Evolutionary conservation across 2,113 vertebrate genomes (phyloP).

Genomic region (Phyllostomus hastatus): DNA sequence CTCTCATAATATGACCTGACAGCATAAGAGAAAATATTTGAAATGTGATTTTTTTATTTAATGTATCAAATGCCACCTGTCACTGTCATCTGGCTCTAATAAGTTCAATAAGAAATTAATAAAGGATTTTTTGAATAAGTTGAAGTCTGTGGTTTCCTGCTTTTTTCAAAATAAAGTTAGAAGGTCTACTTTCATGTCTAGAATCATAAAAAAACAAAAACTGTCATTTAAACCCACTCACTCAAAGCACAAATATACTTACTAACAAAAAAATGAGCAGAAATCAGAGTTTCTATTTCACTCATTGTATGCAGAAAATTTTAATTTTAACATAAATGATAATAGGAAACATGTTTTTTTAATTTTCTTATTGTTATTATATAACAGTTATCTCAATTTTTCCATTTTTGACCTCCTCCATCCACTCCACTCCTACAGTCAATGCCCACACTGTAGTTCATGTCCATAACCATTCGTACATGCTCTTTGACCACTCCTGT

Average conservation of each 20-base stretch:
- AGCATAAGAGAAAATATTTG: neutral
- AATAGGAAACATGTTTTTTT: neutral
- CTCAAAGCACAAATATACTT: neutral
- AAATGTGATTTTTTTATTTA: neutral
- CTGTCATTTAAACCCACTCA: neutral
- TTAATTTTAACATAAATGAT: neutral
- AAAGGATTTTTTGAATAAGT: neutral
- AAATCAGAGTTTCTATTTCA: neutral
- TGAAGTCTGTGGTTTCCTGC: neutral
- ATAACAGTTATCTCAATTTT: too few relatives aligned
- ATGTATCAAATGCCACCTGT: neutral
- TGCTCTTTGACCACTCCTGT: too few relatives aligned
- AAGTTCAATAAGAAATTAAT: neutral
- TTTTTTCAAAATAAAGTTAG: neutral
- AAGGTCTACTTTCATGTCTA: neutral
- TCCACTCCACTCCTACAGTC: too few relatives aligned
- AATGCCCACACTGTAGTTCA: too few relatives aligned
- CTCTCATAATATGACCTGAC: neutral
- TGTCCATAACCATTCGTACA: too few relatives aligned
- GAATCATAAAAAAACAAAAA: neutral
- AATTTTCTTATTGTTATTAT: too few relatives aligned
- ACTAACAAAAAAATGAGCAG: neutral
- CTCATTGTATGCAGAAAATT: neutral
- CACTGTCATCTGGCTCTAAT: neutral
- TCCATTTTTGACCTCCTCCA: too few relatives aligned